Percentiles rank a stretch among this genome's conserved stretches.
These are phyloP conservation scores for Chaetodon auriga DNA, from an alignment of 2,113 vertebrate species.

Conservation along the genomic window DNA sequence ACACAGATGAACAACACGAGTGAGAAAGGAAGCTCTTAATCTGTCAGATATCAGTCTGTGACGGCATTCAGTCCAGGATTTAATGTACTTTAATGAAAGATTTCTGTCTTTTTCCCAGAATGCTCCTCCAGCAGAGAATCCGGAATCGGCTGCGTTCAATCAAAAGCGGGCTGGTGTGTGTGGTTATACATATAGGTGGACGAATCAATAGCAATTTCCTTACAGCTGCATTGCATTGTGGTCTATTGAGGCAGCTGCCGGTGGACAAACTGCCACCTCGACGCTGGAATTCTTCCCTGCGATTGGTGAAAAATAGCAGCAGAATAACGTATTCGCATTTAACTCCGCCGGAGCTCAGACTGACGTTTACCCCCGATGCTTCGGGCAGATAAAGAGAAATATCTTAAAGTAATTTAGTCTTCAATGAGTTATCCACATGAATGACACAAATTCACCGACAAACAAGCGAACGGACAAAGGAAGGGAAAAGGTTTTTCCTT, in stretches of 20 bases:
- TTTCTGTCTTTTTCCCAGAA: not conserved
- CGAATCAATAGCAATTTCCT: constrained; percentile 18
- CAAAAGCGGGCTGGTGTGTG: not conserved
- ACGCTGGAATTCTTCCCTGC: not conserved
- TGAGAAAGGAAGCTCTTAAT: not conserved
- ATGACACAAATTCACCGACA: constrained; percentile 20
- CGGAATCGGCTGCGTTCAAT: not conserved
- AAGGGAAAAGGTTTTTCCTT: constrained; percentile 22
- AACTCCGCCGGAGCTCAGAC: not conserved
- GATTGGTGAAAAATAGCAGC: not conserved
- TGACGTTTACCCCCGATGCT: not conserved
- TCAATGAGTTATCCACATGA: not conserved
- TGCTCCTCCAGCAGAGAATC: not conserved
- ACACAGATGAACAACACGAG: not conserved
- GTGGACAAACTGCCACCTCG: not conserved
- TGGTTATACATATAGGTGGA: constrained; percentile 20
- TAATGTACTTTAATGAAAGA: not conserved
- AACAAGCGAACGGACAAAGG: constrained; percentile 33
- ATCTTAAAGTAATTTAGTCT: constrained; percentile 17
- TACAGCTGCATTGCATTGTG: constrained; percentile 25
- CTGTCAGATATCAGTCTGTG: not conserved
- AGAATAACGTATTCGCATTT: not conserved
- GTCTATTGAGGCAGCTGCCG: not conserved
- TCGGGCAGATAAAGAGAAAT: not conserved
- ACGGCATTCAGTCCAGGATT: not conserved